Base-by-base conservation (phyloP, 1,140 invertebrate genomes). In the Oryzaephilus surinamensis region DNA sequence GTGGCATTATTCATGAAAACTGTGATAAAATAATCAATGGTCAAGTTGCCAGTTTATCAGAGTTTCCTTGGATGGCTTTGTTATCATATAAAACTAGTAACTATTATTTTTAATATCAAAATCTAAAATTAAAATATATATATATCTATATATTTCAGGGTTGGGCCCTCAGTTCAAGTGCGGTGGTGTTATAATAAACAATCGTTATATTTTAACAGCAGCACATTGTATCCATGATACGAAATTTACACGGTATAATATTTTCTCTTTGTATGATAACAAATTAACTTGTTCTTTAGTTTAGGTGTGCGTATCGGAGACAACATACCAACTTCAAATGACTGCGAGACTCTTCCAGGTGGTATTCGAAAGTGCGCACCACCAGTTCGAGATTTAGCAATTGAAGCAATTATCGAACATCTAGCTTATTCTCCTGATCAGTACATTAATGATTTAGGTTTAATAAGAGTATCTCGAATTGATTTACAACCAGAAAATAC, bases 61-160 rank as follows among this genome's bases (percentile, higher is more conserved):
- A 79, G 41, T 76, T 71, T 53, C 76, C 77, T 0, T 80, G 77
- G 77, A 79, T 78, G 76, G 74, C 71, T 0, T 54, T 78, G 0
- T 48, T 80, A 5, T 60, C 64, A 0, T 77, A 78, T 33, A 44
- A 64, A 13, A 64, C 57, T 38, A 49, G 68, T 69, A 13, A 30
- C 23, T 18, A n/a, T 6, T n/a, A 7, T 24, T 10, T 8, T 3
- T 24, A 24, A 24, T 24, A n/a, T 1, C 5, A 24, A n/a, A n/a
- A n/a, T 24, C 8, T 6, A 10, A 24, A 0, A 8, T 6, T n/a
- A 10, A n/a, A 24, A 24, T 10, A 5, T n/a, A 24, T 24, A 4
- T 8, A 10, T 24, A n/a, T 0, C 23, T n/a, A 11, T 8, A 1
- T 4, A 24, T 24, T n/a, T n/a, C 11, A 24, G 8, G 11, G 23